Evolutionary conservation across 92 coral and sea anemone genomes (phyloP), one percentile per base, ranked within the genome.

Genomic region (Pocillopora meandrina): DNA sequence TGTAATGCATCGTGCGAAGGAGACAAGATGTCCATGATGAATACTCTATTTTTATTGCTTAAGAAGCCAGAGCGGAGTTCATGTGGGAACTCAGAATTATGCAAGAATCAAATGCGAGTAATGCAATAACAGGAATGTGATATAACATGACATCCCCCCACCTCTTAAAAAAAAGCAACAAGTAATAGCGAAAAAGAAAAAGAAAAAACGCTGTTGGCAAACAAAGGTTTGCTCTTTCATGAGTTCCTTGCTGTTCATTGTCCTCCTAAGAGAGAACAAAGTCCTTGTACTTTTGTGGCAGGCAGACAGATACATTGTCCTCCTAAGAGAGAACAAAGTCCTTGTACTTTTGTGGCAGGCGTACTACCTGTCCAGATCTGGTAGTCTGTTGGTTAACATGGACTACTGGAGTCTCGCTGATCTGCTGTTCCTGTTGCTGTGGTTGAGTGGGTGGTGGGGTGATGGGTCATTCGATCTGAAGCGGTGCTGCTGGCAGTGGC

Each of bases 381-480:
- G 68, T 76, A 26, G 23, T 3, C 31, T 23, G 69, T 26, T 60
- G 80, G 33, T 59, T 14, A 1, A 11, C 21, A 60, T 23, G 68
- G 80, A 76, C 56, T 26, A 66, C 20, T 6, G 66, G 55, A 17
- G 33, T 0, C 2, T 15, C 56, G 67, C 66, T 76, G 56, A 26
- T 13, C 80, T 76, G 67, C 3, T 58, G 55, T 52, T 12, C 56
- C 56, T 31, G 67, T 75, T 14, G 70, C 10, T 56, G 64, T 47
- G 26, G 80, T 31, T 75, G 34, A 65, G 59, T 0, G 71, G 87
- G 76, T 55, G 87, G 65, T 74, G 82, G 55, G 19, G 76, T 49
- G 62, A 62, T 75, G 56, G 78, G 76, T 26, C 64, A 47, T 65
- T 84, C 68, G 21, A 58, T 3, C 13, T 23, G 79, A 26, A 11